Conservation (phyloP, 1,140 invertebrate genomes). For the Colletes gigas region DNA sequence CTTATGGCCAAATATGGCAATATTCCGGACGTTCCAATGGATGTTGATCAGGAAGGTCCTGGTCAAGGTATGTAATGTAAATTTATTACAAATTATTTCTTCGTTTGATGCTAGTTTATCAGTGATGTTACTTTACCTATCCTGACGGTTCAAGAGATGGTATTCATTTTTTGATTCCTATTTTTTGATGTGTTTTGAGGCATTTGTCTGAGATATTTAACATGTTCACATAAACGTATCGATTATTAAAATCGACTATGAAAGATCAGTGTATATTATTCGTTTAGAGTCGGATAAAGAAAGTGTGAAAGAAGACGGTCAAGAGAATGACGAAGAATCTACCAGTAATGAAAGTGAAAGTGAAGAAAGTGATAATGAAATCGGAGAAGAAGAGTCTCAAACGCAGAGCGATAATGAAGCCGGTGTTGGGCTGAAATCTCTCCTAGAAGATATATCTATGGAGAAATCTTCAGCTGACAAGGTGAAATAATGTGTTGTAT, state of each 20-base stretch:
- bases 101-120: not conserved
- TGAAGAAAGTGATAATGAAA: slow-evolving; percentile 72
- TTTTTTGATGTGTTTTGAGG: slow-evolving; percentile 73
- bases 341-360: slow-evolving; percentile 69
- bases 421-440: slow-evolving; percentile 83
- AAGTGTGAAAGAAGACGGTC: slow-evolving; percentile 70
- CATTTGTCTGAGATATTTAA: slow-evolving; percentile 79
- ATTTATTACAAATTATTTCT: not conserved
- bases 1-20: slow-evolving; percentile 87
- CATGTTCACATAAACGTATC: not conserved
- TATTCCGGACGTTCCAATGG: slow-evolving; percentile 72
- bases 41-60: slow-evolving; percentile 71
- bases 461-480: slow-evolving; percentile 72
- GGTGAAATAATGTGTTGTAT: slow-evolving; percentile 15
- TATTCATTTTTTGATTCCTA: slow-evolving; percentile 75
- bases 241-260: not conserved
- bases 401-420: slow-evolving; percentile 80
- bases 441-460: slow-evolving; percentile 83
- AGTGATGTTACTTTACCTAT: slow-evolving; percentile 54
- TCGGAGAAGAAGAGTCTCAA: slow-evolving; percentile 81
- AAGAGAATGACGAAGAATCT: slow-evolving; percentile 72
- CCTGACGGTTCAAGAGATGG: slow-evolving; percentile 49
- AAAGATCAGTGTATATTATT: slow-evolving; percentile 44
- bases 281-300: slow-evolving; percentile 72
- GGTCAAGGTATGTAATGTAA: slow-evolving; percentile 69